Evolutionary conservation across 1,140 invertebrate species (phyloP), one percentile per base, ranked within the genome.

Genomic region (Matsumurasca onukii): DNA sequence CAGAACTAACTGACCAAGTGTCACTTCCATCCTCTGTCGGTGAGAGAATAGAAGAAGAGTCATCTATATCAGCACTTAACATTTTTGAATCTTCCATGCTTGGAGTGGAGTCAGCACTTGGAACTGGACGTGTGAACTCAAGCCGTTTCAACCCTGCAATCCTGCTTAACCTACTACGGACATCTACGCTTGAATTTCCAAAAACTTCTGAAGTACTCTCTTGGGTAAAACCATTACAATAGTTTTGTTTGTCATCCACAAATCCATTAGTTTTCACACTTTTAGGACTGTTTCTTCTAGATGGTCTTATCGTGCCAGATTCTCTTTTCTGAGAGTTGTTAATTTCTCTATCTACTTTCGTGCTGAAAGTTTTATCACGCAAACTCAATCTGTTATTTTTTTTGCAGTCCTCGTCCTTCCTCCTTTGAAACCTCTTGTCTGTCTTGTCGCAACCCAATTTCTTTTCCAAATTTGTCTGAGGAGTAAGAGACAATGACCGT

Each of bases 1-100:
- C 86, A 0, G 88, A 89, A 72, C 86, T 89, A 9, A 87, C 82
- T 0, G 87, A 89, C 84, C 86, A 88, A 5, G 87, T 88, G 72
- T 89, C 65, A 85, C 76, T 24, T 81, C 81, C 66, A 22, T 88
- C 87, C 67, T 87, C 86, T 25, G 80, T 81, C 2, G 87, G 86
- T 2, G 87, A 88, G 9, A 86, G 75, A 17, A 85, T 78, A 1
- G 63, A 51, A 15, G 65, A 59, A 25, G 64, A 64, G 61, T 66
- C 55, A 51, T 70, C 72, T 22, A 59, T 22, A 27, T 67, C 62
- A 24, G 49, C 51, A 65, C 62, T 70, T 39, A 39, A 39, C 17
- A 25, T 24, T 24, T 62, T 65, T 3, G 69, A 66, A 1, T 67
- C 55, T 24, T 69, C 70, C 22, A 29, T 51, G 20, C 67, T 71